Conservation (phyloP, 1,140 invertebrate genomes). For the Bradysia coprophila region DNA sequence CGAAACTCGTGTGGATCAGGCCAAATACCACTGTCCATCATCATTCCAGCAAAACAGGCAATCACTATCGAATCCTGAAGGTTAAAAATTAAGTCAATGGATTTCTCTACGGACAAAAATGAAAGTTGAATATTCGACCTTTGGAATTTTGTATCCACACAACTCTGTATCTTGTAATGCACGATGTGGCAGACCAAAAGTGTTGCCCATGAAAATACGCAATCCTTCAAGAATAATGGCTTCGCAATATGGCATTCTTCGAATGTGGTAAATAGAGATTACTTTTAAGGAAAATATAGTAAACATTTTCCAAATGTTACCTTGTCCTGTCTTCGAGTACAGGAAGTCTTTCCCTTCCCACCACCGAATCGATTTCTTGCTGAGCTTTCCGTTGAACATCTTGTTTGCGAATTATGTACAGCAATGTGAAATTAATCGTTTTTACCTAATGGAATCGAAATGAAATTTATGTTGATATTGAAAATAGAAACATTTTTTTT, state of each 20-base stretch:
- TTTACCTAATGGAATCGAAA: too few relatives aligned
- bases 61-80: slow-evolving; percentile 63
- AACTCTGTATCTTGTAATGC: slow-evolving; percentile 49
- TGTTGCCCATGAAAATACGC: slow-evolving; percentile 57
- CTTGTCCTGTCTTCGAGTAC: slow-evolving; percentile 45
- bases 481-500: too few relatives aligned
- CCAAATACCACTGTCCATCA: slow-evolving; percentile 45
- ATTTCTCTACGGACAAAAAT: background rate
- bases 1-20: slow-evolving; percentile 46
- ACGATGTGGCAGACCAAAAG: slow-evolving; percentile 59
- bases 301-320: too few relatives aligned
- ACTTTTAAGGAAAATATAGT: too few relatives aligned
- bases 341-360: slow-evolving; percentile 46
- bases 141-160: slow-evolving; percentile 53
- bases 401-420: slow-evolving; percentile 57
- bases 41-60: slow-evolving; percentile 56
- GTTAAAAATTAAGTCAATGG: background rate
- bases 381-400: slow-evolving; percentile 60
- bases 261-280: slow-evolving; percentile 21
- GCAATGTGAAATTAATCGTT: slow-evolving; percentile 54
- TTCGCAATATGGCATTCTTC: slow-evolving; percentile 60
- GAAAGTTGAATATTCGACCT: slow-evolving; percentile 27
- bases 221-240: slow-evolving; percentile 56
- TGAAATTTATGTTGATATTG: too few relatives aligned
- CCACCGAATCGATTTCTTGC: slow-evolving; percentile 56